Percentiles rank a stretch among this genome's conserved stretches.
Conservation (phyloP, 2,888 invertebrate species). For the Acanthacorydalis orientalis region DNA sequence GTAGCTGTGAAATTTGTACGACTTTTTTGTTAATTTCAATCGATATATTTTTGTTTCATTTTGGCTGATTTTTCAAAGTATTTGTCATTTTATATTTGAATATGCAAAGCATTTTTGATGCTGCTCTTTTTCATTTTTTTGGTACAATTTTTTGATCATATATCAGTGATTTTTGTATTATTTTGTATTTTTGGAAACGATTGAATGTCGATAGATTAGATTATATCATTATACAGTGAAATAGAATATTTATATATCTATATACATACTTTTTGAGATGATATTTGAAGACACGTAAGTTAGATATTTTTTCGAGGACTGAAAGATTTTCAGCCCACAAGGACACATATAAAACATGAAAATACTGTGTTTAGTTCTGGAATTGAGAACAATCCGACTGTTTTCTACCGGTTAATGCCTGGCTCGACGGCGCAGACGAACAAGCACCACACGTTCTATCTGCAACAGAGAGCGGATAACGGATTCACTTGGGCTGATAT, state of each 20-base stretch:
- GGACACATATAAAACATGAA: not conserved
- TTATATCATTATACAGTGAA: too few relatives aligned
- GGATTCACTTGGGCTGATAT: slow-evolving; percentile 91
- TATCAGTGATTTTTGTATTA: not conserved
- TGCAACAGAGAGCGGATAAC: slow-evolving; percentile 84
- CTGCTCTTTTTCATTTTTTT: not conserved
- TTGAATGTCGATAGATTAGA: too few relatives aligned
- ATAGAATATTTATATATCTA: too few relatives aligned
- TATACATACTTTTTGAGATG: too few relatives aligned
- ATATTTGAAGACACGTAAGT: too few relatives aligned
- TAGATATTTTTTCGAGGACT: too few relatives aligned
- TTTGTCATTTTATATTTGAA: slow-evolving; percentile 2
- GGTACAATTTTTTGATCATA: not conserved
- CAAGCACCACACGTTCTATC: slow-evolving; percentile 88
- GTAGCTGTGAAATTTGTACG: slow-evolving; percentile 9
- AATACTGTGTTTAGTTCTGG: slow-evolving; percentile 54
- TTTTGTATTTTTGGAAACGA: not conserved
- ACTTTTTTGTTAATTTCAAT: not conserved
- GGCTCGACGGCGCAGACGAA: slow-evolving; percentile 93
- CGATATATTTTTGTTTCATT: not conserved
- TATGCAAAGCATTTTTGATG: slow-evolving; percentile 3
- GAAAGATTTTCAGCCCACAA: not conserved
- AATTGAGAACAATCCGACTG: slow-evolving; percentile 89
- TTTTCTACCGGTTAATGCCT: slow-evolving; percentile 89
- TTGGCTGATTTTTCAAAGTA: slow-evolving; percentile 10